Evolutionary conservation across 2,113 vertebrate species (phyloP), one percentile per base, ranked within the genome.

Genomic region (Phyllostomus discolor): DNA sequence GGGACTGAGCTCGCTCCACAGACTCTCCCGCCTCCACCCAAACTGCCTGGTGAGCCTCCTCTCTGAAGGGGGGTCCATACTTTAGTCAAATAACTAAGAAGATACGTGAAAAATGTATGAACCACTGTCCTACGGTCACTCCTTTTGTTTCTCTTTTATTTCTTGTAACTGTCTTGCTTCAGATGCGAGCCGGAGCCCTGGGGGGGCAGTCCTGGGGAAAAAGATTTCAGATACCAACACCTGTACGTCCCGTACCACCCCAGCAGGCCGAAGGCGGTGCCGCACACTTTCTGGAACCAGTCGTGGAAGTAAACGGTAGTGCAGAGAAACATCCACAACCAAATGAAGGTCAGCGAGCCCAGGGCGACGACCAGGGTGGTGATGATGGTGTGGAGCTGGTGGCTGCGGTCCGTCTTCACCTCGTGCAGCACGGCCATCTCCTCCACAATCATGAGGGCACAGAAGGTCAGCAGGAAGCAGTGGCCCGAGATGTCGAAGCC

Each of bases 401-500:
- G 97, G 93, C 28, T 73, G 11, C 69, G 97, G 11, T 98, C 95
- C 1, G 94, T n/a, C 78, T 98, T 98, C 95, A 99, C 69, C 15
- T 95, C 97, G 0, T 97, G 98, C 98, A 99, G 98, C 38, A 99
- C 98, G 0, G 98, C 98, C 76, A 98, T 98, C 64, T 99, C 99
- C 95, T 99, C 99, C 95, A 99, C 79, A 10, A 99, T 99, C 97
- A 99, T 98, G 73, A 99, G 99, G 0, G 99, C 96, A 0, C 99
- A 99, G 98, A 99, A 99, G 0, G 99, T 93, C 93, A 99, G 99
- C 91, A 99, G 99, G 94, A 99, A 99, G 83, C 98, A 99, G 98
- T 99, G 99, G 22, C 99, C 99, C 0, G 99, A 99, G 97, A 99
- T 99, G 98, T 99, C 99, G 2, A 98, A 99, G 83, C 99, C 99